phyloP scores from a whole-genome alignment of 64 coral and sea anemone species.

The Astreopora myriophthalma region DNA sequence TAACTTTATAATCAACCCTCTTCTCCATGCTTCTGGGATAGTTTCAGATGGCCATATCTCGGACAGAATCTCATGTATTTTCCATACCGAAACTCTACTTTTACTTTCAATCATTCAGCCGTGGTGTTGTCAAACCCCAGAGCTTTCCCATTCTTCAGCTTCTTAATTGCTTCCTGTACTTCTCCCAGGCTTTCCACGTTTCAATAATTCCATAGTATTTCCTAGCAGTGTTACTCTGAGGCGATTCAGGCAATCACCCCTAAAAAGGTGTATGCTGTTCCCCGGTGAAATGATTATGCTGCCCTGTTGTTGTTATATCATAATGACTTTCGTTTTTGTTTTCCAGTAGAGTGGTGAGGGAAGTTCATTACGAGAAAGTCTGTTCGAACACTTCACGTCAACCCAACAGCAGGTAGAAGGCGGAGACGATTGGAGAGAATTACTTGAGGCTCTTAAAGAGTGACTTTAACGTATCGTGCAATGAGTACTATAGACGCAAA shows the following conservation, averaged over 20 bases:
- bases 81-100: not conserved
- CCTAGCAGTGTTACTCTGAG: too few relatives aligned
- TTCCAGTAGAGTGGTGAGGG: slow-evolving; percentile 15
- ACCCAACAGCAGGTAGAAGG: not conserved
- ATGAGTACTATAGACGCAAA: not conserved
- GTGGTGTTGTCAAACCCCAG: not conserved
- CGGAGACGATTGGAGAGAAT: not conserved
- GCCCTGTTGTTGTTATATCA: not conserved
- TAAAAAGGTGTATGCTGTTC: too few relatives aligned
- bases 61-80: too few relatives aligned
- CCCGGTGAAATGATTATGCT: too few relatives aligned
- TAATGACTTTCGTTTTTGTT: not conserved
- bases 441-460: slow-evolving; percentile 26
- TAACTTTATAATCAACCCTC: too few relatives aligned
- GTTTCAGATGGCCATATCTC: too few relatives aligned
- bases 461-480: not conserved
- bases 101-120: not conserved
- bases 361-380: not conserved
- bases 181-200: too few relatives aligned
- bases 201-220: too few relatives aligned
- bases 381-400: slow-evolving; percentile 6
- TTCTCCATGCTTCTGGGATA: too few relatives aligned
- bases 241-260: too few relatives aligned
- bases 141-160: not conserved
- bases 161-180: not conserved